Percentiles rank a stretch among this genome's conserved stretches.
Conservation (phyloP, 2,888 invertebrate genomes). For the Balanococcus diminutus region DNA sequence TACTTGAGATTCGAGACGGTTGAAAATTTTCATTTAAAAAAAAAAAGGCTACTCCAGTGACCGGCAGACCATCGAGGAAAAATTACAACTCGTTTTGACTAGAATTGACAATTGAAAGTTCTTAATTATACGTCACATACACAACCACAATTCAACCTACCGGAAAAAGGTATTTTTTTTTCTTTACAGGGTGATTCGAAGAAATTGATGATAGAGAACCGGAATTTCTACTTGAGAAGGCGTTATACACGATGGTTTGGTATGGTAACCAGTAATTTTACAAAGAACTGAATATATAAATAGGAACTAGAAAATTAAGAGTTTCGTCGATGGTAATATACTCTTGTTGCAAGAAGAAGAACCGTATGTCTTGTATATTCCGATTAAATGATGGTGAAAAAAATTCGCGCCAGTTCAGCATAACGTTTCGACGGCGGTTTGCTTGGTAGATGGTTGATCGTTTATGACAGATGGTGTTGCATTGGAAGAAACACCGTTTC, state of each 20-base stretch:
- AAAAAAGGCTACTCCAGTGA: neutral
- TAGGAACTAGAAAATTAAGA: slow-evolving; percentile 16
- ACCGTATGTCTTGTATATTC: neutral
- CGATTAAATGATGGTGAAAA: neutral
- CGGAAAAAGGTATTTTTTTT: slow-evolving; percentile 5
- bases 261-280: slow-evolving; percentile 39
- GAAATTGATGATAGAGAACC: neutral
- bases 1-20: slow-evolving; percentile 29
- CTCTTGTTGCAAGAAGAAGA: neutral
- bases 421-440: slow-evolving; percentile 58
- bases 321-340: neutral
- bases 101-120: slow-evolving; percentile 44
- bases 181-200: neutral
- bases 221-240: slow-evolving; percentile 34
- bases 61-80: neutral
- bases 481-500: slow-evolving; percentile 72
- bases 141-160: slow-evolving; percentile 4
- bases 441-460: slow-evolving; percentile 59
- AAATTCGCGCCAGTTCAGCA: slow-evolving; percentile 56
- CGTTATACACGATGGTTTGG: slow-evolving; percentile 36
- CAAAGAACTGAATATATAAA: slow-evolving; percentile 4
- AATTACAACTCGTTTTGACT: slow-evolving; percentile 29
- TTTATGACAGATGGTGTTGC: slow-evolving; percentile 82
- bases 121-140: slow-evolving; percentile 34
- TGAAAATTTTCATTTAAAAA: neutral